Evolutionary conservation across 2,888 invertebrate species (phyloP).

Genomic region (Oasisia sp.): DNA sequence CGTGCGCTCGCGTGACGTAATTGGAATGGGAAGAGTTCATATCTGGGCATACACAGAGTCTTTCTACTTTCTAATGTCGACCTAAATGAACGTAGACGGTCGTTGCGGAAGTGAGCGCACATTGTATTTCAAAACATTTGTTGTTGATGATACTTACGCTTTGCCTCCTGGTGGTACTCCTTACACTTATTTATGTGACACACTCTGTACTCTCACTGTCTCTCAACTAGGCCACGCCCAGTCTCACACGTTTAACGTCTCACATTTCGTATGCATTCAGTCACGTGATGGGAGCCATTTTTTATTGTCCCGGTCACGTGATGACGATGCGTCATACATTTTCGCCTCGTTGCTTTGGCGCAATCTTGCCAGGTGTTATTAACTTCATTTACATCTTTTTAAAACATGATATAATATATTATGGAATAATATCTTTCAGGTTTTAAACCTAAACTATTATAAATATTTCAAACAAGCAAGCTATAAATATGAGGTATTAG

Average conservation of each 20-base stretch:
- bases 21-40: too few species aligned
- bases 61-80: too few species aligned
- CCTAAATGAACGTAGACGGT: not conserved
- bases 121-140: not conserved
- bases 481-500: too few species aligned
- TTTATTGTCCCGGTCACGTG: conserved; percentile 6
- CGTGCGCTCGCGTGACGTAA: too few species aligned
- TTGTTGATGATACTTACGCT: not conserved
- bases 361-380: not conserved
- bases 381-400: not conserved
- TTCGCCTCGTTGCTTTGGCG: not conserved
- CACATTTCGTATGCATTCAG: not conserved
- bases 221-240: not conserved
- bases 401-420: not conserved
- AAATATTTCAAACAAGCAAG: too few species aligned
- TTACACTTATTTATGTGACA: not conserved
- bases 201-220: not conserved
- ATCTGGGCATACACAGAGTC: too few species aligned
- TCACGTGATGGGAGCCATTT: not conserved
- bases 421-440: too few species aligned
- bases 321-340: not conserved
- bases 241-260: not conserved
- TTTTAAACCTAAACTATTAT: too few species aligned
- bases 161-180: not conserved
- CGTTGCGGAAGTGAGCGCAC: not conserved